Base-by-base conservation (phyloP, 2,888 invertebrate species). In the Lobophora halterata region DNA sequence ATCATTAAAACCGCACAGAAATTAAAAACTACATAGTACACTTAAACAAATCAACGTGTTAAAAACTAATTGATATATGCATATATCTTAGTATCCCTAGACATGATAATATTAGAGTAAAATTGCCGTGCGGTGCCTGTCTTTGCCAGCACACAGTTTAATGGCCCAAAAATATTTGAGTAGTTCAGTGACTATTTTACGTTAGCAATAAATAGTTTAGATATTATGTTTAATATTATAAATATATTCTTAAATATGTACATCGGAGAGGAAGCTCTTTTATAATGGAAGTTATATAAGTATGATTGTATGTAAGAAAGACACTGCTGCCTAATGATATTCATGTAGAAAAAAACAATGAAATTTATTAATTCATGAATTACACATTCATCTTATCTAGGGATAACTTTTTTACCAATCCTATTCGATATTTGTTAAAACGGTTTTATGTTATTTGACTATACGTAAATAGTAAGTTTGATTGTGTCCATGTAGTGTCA, bases 201-300 rank as follows among this genome's bases (percentile, higher is more conserved):
- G 46, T 60, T 70, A 75, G 71, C 67, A 72, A 73, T 76, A 76
- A 71, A 60, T 71, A 71, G 60, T 46, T 65, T 55, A n/a, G n/a
- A n/a, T 58, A 57, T 52, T 58, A 49, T 50, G 42, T 52, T 61
- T 53, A 61, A 59, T 56, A 55, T 55, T 62, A 58, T 55, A 58
- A 11, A 3, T 11, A 10, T 35, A 10, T 31, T 23, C 21, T 21
- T 23, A 23, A 5, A 49, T 12, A 40, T 39, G 58, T 62, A 53
- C 55, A 65, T 56, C 55, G 57, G 63, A 71, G 62, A 64, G 61
- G 61, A 61, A 63, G 52, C 62, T 69, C 55, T 60, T 65, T 34
- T 29, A n/a, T n/a, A 61, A 36, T 49, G 33, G n/a, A n/a, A n/a
- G n/a, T n/a, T n/a, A n/a, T n/a, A 50, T 50, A 54, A 49, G 38